Conservation (phyloP, 2,888 invertebrate species). For the Parasteatoda lunata region DNA sequence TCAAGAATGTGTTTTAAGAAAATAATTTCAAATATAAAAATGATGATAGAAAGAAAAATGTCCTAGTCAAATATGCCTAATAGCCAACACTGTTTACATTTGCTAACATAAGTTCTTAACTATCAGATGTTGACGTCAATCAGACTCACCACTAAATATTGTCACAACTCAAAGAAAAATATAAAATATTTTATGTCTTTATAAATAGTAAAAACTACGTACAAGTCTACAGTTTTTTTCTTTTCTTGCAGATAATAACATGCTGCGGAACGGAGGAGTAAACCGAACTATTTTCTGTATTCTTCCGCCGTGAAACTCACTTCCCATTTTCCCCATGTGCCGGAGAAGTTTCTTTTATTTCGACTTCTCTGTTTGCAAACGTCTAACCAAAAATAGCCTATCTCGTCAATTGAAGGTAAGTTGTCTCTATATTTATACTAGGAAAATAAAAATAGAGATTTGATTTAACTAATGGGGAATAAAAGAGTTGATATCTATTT, state of each 20-base stretch:
- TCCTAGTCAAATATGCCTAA: too few relatives aligned
- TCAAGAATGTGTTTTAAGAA: too few relatives aligned
- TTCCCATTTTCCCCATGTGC: slow-evolving; percentile 44
- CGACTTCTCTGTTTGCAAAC: slow-evolving; percentile 53
- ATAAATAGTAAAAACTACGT: not conserved
- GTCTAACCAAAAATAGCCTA: slow-evolving; percentile 61
- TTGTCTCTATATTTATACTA: slow-evolving; percentile 40
- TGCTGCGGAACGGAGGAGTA: not conserved
- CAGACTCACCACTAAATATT: slow-evolving; percentile 18
- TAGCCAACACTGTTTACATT: too few relatives aligned
- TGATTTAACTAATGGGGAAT: slow-evolving; percentile 43
- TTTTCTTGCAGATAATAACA: not conserved
- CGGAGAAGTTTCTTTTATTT: slow-evolving; percentile 49
- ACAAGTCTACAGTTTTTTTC: not conserved
- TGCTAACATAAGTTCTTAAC: slow-evolving; percentile 1
- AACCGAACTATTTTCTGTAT: slow-evolving; percentile 44
- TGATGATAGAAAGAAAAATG: too few relatives aligned
- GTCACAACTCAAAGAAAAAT: slow-evolving; percentile 6
- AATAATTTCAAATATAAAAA: too few relatives aligned
- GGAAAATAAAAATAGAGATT: slow-evolving; percentile 44
- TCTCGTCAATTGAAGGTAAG: slow-evolving; percentile 63
- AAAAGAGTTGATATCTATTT: slow-evolving; percentile 29
- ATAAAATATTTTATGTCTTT: slow-evolving; percentile 4
- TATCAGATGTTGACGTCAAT: slow-evolving; percentile 67
- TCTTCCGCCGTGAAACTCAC: slow-evolving; percentile 40